These are phyloP conservation scores for Tipula unca DNA, from an alignment of 2,888 invertebrate species.

Conservation along the genomic window DNA sequence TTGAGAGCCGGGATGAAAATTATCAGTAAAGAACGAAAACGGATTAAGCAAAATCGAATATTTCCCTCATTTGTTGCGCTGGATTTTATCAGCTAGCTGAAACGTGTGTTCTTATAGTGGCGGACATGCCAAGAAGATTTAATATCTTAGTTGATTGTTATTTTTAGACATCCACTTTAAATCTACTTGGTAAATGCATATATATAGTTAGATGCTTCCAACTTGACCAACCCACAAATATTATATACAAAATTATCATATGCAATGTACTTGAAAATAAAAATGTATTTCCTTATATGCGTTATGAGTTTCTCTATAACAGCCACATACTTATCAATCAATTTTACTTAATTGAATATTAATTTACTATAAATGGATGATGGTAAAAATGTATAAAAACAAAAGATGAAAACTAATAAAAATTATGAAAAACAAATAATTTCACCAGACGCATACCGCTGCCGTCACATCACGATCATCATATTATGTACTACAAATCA, in stretches of 20 bases:
- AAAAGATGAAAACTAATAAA: not conserved
- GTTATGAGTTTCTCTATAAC: not conserved
- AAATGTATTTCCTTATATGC: not conserved
- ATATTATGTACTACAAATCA: not conserved
- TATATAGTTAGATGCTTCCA: not conserved
- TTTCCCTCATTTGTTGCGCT: no score
- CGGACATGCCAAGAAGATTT: no score
- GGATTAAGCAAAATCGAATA: no score
- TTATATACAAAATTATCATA: not conserved
- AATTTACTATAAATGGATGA: not conserved
- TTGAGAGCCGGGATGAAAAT: no score
- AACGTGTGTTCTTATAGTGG: no score
- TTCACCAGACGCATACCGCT: not conserved
- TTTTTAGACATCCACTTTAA: not conserved
- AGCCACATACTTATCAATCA: not conserved
- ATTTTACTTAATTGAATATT: not conserved
- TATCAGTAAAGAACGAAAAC: no score
- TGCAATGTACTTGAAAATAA: not conserved
- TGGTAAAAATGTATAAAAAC: not conserved
- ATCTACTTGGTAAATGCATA: not conserved
- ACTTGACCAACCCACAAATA: not conserved
- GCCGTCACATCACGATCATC: no score
- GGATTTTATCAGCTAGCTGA: no score
- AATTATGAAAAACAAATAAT: constrained; percentile 8
- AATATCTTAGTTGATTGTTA: no score